Base-by-base conservation (phyloP, 2,888 invertebrate genomes). In the Zygothrica quintamaculata region DNA sequence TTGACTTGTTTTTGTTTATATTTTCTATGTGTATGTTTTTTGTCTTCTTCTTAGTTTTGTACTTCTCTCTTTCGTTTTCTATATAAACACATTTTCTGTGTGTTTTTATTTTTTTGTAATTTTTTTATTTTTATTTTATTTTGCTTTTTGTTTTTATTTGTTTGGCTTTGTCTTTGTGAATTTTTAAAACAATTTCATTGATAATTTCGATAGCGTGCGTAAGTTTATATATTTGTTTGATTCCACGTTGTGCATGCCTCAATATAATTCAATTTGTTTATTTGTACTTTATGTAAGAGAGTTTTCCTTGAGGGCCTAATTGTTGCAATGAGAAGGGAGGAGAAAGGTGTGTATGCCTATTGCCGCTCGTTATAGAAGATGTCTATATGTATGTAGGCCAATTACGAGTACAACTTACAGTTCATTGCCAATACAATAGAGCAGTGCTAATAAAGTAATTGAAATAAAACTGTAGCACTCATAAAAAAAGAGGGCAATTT, bases 111-210 rank as follows among this genome's bases (percentile, higher is more conserved):
- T 60, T 51, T 6, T 26, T 57, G n/a, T n/a, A n/a, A n/a, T 18
- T 62, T 46, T 34, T 53, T 36, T 52, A 25, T 64, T 34, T 55
- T 33, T 39, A 22, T 60, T 47, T 61, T 39, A 51, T 34, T 51
- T 52, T 22, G 29, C 9, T 64, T n/a, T 47, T 31, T 43, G 29
- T 51, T 29, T 5, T 29, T 29, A 29, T 29, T 29, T 29, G 59
- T 43, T 56, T 36, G 57, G 22, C 59, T 55, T 60, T 60, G 56
- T 55, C 62, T 61, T 53, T 60, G 56, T 51, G 55, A 51, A 9
- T 60, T 74, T 71, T 65, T 62, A 59, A 75, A 75, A 77, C 62
- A 66, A 70, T 73, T 75, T 77, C 74, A 77, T 75, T 77, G 69
- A 75, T 77, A 73, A 73, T 73, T 75, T 69, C 59, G 73, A 74